Evolutionary conservation across 1,140 invertebrate genomes (phyloP), one percentile per base, ranked within the genome.

Genomic region (Lamellibrachia luymesi): DNA sequence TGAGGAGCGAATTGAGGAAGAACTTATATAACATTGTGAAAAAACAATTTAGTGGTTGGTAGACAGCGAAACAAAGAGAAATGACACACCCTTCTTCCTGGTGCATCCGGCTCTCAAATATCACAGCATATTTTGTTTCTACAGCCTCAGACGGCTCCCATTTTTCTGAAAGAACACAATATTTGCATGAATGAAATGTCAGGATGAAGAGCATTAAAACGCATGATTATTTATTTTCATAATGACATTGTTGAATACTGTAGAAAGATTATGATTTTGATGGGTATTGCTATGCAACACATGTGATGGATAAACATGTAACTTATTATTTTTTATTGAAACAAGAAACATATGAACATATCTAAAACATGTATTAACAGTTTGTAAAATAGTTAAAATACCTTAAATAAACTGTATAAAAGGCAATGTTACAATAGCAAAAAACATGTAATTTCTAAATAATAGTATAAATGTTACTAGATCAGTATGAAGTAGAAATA

Each of bases 101-200:
- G 38, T 51, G 51, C 50, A 93, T 51, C 27, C 27, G 89, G n/a
- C 91, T 90, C 51, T 94, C 90, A 91, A 92, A 91, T 10, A 91
- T 13, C 10, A 91, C 50, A 56, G 38, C 38, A 91, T 93, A 93
- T 49, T 92, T 93, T 17, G 91, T 92, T 27, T 90, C 90, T 22
- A 92, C 90, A 51, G 92, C 92, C 27, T 94, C 38, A 91, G 96
- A 94, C 96, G 95, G 8, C 96, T 97, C 96, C 95, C 95, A 96
- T 94, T 96, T 96, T 92, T 96, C 90, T 91, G 90, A 50, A 51
- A 91, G 50, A 50, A 51, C 90, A 91, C 38, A 49, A 91, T n/a
- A n/a, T 91, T 25, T 50, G 49, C n/a, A 22, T 90, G 49, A 90
- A 22, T 25, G 13, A 91, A 91, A 50, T 91, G 49, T 50, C 49